phyloP scores from a whole-genome alignment of 2,113 vertebrate genomes.

The Phylloscopus trochiloides region DNA sequence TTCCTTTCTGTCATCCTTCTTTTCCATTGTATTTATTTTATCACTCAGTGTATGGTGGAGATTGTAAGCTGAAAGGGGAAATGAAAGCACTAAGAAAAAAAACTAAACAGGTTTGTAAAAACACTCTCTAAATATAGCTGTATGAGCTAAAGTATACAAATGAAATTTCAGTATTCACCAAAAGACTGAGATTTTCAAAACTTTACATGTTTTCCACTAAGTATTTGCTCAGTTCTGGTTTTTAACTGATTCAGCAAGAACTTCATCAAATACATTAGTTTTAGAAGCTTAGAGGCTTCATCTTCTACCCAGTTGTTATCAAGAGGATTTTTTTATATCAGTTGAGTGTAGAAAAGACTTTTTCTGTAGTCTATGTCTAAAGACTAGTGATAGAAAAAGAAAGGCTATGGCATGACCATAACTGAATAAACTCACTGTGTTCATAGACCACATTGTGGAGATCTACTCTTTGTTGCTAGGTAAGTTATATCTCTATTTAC shows the following conservation, averaged over 20 bases:
- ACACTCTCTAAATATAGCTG: background rate
- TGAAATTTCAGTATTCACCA: background rate
- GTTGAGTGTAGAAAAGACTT: background rate
- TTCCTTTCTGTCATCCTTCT: background rate
- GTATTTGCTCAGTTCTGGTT: background rate
- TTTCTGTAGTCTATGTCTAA: background rate
- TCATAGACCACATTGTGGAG: background rate
- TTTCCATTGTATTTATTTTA: background rate
- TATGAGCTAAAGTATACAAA: background rate
- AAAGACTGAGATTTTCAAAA: background rate
- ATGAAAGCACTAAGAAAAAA: background rate
- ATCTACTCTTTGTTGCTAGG: conserved; percentile 57
- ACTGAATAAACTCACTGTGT: conserved; percentile 25
- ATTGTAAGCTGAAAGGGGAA: background rate
- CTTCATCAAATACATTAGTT: background rate
- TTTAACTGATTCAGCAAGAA: background rate
- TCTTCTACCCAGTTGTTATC: background rate
- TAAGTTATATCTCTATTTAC: conserved; percentile 57
- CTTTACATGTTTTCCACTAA: background rate
- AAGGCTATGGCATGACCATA: background rate
- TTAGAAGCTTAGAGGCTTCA: background rate
- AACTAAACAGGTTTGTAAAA: background rate
- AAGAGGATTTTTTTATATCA: background rate
- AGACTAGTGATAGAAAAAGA: background rate
- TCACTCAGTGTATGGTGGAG: background rate